Percentiles rank a stretch among this genome's conserved stretches.
phyloP scores from a whole-genome alignment of 2,888 invertebrate genomes.

The Rhagium mordax region DNA sequence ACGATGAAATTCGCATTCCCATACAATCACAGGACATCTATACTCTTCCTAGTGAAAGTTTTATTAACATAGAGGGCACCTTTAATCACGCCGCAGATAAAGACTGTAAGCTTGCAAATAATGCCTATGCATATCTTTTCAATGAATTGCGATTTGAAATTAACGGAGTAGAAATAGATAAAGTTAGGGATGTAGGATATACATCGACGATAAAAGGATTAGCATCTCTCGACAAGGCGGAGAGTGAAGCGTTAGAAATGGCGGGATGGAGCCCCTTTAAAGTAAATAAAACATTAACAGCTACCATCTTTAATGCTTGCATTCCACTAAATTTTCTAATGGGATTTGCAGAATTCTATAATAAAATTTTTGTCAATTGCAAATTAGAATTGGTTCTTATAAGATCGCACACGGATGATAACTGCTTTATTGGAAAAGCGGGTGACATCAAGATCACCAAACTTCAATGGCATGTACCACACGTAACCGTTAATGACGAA shows the following conservation, averaged over 20 bases:
- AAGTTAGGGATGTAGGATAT: neutral
- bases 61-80: neutral
- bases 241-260: neutral
- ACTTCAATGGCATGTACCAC: neutral
- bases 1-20: neutral
- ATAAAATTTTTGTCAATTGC: constrained; percentile 1
- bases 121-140: constrained; percentile 5
- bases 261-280: constrained; percentile 4
- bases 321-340: neutral
- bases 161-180: constrained; percentile 1
- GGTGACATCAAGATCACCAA: neutral
- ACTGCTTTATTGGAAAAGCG: neutral
- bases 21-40: neutral
- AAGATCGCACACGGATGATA: neutral
- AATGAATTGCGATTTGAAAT: constrained; percentile 5
- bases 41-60: neutral
- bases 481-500: neutral
- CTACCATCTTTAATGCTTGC: neutral
- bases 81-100: neutral
- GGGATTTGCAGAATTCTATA: neutral
- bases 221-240: neutral
- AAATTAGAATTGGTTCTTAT: neutral
- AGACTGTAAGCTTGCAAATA: neutral
- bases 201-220: constrained; percentile 13
- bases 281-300: neutral